Base-by-base conservation (phyloP, 2,113 vertebrate genomes). In the Semicossyphus pulcher region DNA sequence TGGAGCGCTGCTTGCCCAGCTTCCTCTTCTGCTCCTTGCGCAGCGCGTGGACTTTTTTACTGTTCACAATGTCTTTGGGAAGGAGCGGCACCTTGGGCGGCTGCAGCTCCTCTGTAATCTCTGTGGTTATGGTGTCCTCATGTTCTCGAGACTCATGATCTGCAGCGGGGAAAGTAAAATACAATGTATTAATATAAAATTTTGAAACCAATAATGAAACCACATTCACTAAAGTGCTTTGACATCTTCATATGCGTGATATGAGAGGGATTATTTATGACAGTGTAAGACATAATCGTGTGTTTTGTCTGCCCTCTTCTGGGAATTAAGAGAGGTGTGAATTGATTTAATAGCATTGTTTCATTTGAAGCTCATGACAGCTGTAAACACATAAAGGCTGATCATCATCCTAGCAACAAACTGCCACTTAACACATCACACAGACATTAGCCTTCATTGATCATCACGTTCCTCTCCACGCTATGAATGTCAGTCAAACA, bases 121-220 rank as follows among this genome's bases (percentile, higher is more conserved):
- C 97, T 0, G 95, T 91, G 0, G 95, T 95, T 60, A 95, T 93
- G 0, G 95, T 83, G 15, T 98, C 96, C 72, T 99, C 97, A 0
- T 95, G 95, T 52, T 98, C 97, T 9, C 92, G 93, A 9, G 97
- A 98, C 75, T 98, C 97, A 36, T 91, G 94, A 78, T 98, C 97
- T 97, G 87, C 4, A 83, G 8, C 32, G 2, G 39, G 51, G 81
- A 4, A 74, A 36, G 71, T 1, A 23, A 51, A 25, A 72, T 5
- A 63, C 4, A 36, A 31, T 8, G 7, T 44, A 7, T 20, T 44
- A 8, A n/a, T n/a, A 12, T 44, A 3, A 9, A 42, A 9, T 44
- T 4, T 44, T n/a, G 16, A 41, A n/a, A n/a, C 16, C 5, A 18
- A 5, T 18, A 20, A 44, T 44, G 41, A 16, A 44, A 6, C 16